Evolutionary conservation across 92 coral and sea anemone species (phyloP).

Genomic region (Epizoanthus scotinus): DNA sequence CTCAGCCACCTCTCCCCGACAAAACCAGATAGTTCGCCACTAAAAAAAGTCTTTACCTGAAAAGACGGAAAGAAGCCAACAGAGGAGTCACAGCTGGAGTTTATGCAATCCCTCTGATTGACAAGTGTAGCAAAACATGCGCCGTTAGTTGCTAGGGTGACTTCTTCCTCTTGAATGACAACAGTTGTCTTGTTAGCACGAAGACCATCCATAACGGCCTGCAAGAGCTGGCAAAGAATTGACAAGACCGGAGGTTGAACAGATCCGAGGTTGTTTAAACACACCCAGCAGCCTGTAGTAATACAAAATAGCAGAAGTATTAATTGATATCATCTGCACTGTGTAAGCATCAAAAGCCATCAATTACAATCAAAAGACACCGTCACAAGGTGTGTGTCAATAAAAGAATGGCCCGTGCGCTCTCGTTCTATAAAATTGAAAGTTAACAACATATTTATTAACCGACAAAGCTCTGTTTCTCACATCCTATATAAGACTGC

Average conservation of each 20-base stretch:
- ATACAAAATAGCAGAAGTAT: background rate
- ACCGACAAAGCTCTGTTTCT: no score
- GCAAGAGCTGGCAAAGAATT: constrained; percentile 73
- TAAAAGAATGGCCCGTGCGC: background rate
- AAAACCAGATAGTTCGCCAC: no score
- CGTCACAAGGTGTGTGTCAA: background rate
- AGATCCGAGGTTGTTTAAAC: constrained; percentile 80
- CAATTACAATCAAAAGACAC: no score
- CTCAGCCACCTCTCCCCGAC: no score
- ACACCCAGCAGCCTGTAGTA: constrained; percentile 88
- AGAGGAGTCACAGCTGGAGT: constrained; percentile 39
- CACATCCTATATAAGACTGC: no score
- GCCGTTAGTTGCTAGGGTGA: constrained; percentile 67
- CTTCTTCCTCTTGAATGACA: constrained; percentile 87
- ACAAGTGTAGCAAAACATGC: constrained; percentile 92
- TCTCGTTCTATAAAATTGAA: background rate
- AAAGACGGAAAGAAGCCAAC: constrained; percentile 80
- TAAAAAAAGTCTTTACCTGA: background rate
- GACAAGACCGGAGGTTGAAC: constrained; percentile 81
- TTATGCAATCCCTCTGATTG: constrained; percentile 18
- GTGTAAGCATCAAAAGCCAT: background rate
- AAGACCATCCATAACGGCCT: constrained; percentile 77
- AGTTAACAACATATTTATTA: background rate
- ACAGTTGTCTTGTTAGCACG: constrained; percentile 74
- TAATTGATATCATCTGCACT: background rate